Base-by-base conservation (phyloP, 92 coral and sea anemone genomes). In the Porites cylindrica region DNA sequence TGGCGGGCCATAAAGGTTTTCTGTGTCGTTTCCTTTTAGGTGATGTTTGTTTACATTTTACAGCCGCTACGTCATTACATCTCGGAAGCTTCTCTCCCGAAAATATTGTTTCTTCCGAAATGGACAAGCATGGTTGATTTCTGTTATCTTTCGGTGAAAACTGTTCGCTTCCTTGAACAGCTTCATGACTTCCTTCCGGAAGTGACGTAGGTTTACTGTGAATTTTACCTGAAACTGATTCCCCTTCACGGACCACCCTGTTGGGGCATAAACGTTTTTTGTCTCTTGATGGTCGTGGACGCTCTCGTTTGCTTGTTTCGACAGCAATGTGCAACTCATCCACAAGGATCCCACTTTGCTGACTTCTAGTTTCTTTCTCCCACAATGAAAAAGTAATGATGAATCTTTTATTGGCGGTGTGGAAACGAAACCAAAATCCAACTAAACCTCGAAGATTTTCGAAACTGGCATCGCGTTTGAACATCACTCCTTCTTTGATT, bases 351-450 rank as follows among this genome's bases (percentile, higher is more conserved):
- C 73, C 87, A n/a, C 65, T 73, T 4, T 60, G 8, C 80, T 50
- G 60, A 18, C 53, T 21, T 13, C 26, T 72, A 7, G 72, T 60
- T 47, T 8, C 38, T 24, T 29, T 29, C 54, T 26, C 43, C 87
- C 78, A 83, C 56, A 83, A 14, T 8, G 80, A 72, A 62, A 83
- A 83, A 4, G 70, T 72, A 53, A 83, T 50, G 20, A 74, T 14
- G 53, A 60, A 72, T 3, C 80, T 67, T 17, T 70, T 63, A n/a
- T 60, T 83, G 68, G 59, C 13, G 43, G 63, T 11, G 16, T 70
- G 76, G 32, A 83, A 83, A 72, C 87, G 87, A 83, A 74, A 83
- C 87, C 87, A 83, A 51, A 20, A 83, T 1, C 76, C 85, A 70
- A 51, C 66, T 19, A 81, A 29, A 67, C 85, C 76, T 17, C 59